A percentile compares a stretch with the other conserved stretches of the same genome.
phyloP scores from a whole-genome alignment of 2,113 vertebrate species.

The Malaclemys terrapin region DNA sequence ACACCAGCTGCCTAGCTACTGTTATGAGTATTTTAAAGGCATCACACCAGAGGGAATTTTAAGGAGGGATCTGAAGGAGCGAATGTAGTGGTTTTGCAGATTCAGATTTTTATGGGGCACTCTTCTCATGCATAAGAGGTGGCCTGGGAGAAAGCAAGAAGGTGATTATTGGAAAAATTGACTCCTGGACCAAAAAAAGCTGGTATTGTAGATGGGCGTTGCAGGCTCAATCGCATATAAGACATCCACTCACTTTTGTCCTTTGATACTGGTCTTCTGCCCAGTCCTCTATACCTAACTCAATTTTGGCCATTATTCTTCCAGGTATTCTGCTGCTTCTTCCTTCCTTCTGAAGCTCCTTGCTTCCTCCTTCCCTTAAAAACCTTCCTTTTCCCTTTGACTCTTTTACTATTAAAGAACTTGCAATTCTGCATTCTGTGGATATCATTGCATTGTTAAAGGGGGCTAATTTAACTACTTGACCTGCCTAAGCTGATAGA shows the following conservation, averaged over 20 bases:
- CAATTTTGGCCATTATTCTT: neutral
- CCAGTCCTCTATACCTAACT: neutral
- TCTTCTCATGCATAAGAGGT: neutral
- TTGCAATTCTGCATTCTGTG: neutral
- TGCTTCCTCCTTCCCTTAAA: neutral
- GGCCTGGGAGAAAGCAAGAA: accelerated
- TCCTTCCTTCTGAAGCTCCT: neutral
- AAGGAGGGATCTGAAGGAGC: neutral
- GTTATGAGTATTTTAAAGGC: neutral
- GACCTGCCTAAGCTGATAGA: neutral
- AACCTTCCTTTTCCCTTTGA: neutral
- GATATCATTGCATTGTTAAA: neutral
- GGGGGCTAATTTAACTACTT: neutral
- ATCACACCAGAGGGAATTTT: neutral
- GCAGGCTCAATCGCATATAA: neutral
- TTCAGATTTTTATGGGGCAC: neutral
- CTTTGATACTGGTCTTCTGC: neutral
- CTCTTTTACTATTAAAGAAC: neutral
- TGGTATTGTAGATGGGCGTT: accelerated
- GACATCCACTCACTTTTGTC: neutral
- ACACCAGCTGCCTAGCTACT: neutral
- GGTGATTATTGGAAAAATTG: neutral
- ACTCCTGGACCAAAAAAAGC: accelerated
- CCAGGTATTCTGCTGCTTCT: neutral
- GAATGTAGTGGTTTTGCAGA: neutral